Evolutionary conservation across 1,140 invertebrate genomes (phyloP), one percentile per base, ranked within the genome.

Genomic region (Glomeris maerens): DNA sequence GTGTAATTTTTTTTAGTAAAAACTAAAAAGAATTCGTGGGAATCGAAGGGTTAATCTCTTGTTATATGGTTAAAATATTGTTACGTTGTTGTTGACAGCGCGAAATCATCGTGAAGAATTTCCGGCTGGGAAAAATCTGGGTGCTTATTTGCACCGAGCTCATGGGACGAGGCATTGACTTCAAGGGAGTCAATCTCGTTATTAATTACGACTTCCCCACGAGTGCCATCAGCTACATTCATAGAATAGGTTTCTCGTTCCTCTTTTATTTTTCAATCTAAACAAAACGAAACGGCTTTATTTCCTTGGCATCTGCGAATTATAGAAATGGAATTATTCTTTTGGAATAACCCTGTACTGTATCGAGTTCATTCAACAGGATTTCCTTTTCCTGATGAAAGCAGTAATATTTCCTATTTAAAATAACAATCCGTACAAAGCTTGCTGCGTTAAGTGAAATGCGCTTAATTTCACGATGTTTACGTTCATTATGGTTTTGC

Each of bases 201-300:
- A 78, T 98, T 50, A 98, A 98, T 71, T 98, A 94, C 66, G 95
- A 98, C 72, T 91, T 98, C 63, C 95, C 95, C 26, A 78, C 81
- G 13, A 84, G 81, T 29, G 80, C 83, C 38, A 84, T 96, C 51
- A 84, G 86, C 17, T 98, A 98, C 61, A 85, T 98, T 57, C 95
- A 99, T 70, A 78, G 86, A 58, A 81, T 89, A 57, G 84, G 80
- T 74, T 66, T 54, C 60, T 58, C 22, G 7, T 52, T 50, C 17
- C 27, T 40, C 20, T 5, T 7, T 1, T 51, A 3, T 38, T 22
- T 50, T 26, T 20, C 1, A 17, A 23, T 26, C 4, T 27, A n/a
- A 52, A 25, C n/a, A 40, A 49, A 48, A 40, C 17, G 14, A 25
- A 36, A 54, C 13, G 27, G 27, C 27, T 47, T 49, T 49, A 28